Evolutionary conservation across 2,797 vertebrate species (phyloP).

Genomic region (Morus bassanus): DNA sequence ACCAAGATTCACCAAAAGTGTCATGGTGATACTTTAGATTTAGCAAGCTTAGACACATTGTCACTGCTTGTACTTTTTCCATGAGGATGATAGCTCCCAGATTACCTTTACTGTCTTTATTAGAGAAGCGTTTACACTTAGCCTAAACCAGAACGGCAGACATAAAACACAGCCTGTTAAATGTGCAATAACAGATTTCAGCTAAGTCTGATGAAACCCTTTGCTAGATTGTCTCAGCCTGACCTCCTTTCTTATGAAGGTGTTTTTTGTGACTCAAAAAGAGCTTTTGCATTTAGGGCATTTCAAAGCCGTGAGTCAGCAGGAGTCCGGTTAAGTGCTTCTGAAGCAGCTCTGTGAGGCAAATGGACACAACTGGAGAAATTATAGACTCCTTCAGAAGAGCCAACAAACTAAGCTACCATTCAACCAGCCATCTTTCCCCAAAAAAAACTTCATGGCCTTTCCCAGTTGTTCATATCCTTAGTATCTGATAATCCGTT

Average conservation of each 20-base stretch:
- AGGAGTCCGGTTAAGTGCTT: neutral
- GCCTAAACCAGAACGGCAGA: neutral
- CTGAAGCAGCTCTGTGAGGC: neutral
- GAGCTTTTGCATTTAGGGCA: neutral
- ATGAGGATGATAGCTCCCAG: neutral
- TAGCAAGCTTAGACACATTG: neutral
- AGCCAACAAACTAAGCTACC: neutral
- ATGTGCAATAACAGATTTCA: neutral
- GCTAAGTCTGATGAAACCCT: neutral
- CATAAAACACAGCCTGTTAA: constrained; percentile 2
- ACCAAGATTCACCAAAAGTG: neutral
- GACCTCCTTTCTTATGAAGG: constrained; percentile 25
- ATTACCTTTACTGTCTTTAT: neutral
- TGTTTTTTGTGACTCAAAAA: constrained; percentile 11
- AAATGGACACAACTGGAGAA: neutral
- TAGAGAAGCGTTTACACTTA: neutral
- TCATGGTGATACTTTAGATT: neutral
- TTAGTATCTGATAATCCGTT: neutral
- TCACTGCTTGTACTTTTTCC: neutral
- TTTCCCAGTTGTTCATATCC: neutral
- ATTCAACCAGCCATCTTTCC: neutral
- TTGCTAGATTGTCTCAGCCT: neutral
- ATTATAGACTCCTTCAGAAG: neutral
- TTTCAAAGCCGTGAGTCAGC: neutral
- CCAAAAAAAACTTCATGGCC: fast-evolving